Conservation (phyloP, 2,113 vertebrate genomes). For the Gnathonemus echidnorhynchus region DNA sequence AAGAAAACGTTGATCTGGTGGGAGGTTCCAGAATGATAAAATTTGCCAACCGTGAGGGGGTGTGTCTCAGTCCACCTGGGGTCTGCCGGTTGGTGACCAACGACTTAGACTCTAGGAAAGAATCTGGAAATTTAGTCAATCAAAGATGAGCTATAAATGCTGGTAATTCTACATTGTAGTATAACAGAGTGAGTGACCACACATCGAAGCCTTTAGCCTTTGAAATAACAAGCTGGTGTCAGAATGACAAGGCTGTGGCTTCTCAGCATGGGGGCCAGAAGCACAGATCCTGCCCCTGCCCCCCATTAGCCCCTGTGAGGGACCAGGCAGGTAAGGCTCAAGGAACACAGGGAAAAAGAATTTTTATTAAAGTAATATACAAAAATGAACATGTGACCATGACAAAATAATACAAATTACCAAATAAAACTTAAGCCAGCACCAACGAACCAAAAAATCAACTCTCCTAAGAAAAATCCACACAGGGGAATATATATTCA, state of each 20-base stretch:
- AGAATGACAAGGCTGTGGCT: background rate
- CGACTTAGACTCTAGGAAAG: background rate
- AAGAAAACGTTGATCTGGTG: background rate
- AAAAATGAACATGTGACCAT: too few relatives aligned
- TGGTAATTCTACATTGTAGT: background rate
- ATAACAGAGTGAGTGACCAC: background rate
- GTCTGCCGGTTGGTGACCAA: background rate
- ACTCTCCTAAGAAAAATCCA: too few relatives aligned
- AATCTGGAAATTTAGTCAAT: background rate
- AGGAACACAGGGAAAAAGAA: too few relatives aligned
- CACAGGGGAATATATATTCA: too few relatives aligned
- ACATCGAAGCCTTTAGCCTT: background rate
- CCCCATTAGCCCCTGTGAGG: too few relatives aligned
- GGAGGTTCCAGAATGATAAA: background rate
- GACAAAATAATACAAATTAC: too few relatives aligned
- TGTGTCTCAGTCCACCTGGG: background rate
- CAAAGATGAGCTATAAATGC: background rate
- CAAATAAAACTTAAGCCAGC: too few relatives aligned
- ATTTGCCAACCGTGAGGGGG: background rate
- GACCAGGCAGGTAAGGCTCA: too few relatives aligned
- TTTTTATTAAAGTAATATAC: too few relatives aligned
- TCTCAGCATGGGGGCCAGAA: too few relatives aligned
- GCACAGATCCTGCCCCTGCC: too few relatives aligned
- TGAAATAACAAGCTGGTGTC: background rate
- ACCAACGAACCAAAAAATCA: too few relatives aligned